Conservation (phyloP, 2,113 vertebrate genomes). For the Chlamydotis undulata region DNA sequence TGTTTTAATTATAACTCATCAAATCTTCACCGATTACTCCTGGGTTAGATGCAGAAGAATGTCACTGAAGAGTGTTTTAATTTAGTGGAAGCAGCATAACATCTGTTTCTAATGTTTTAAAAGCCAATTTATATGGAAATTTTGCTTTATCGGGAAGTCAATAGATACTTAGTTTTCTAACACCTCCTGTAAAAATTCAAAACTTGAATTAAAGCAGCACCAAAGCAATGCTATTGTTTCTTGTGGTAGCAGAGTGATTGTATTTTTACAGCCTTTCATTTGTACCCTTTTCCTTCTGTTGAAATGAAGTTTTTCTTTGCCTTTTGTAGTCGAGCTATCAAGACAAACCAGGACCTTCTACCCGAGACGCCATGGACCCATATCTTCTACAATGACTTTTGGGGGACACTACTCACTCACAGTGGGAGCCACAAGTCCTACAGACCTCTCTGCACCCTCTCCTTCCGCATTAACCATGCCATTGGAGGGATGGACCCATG, state of each 20-base stretch:
- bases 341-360: conserved; percentile 97
- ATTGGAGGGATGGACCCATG: conserved; percentile 92
- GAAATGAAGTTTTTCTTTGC: conserved; percentile 37
- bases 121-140: conserved; percentile 82
- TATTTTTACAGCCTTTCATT: not conserved
- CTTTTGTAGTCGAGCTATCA: conserved; percentile 93
- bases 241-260: not conserved
- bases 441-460: conserved; percentile 94
- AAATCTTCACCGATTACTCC: conserved; percentile 72
- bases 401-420: conserved; percentile 97
- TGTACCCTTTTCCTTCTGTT: conserved; percentile 20
- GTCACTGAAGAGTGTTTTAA: conserved; percentile 76
- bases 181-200: conserved; percentile 52
- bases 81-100: conserved; percentile 69
- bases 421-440: conserved; percentile 99
- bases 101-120: conserved; percentile 78
- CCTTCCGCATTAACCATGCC: conserved; percentile 93
- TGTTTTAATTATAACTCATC: conserved; percentile 77
- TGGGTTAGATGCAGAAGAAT: conserved; percentile 69
- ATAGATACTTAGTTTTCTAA: conserved; percentile 49
- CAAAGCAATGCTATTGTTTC: not conserved
- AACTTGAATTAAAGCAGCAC: conserved; percentile 46
- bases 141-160: conserved; percentile 67
- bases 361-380: conserved; percentile 96
- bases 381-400: conserved; percentile 98